Evolutionary conservation across 2,888 invertebrate genomes (phyloP).

Genomic region (Cremastobaeus sp.): DNA sequence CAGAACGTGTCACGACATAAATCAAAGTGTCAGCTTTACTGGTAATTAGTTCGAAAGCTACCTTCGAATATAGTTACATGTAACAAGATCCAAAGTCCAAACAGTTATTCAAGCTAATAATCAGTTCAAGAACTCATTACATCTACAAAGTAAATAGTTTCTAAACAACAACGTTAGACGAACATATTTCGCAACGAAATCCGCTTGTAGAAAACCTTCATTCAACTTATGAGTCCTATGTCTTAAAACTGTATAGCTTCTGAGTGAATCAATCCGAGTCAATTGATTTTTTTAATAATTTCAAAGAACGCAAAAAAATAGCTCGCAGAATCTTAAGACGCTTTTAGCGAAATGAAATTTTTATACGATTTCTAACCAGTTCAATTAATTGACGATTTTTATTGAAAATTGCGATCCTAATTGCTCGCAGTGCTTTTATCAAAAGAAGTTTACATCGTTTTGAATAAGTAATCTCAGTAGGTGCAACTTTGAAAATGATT

Average conservation of each 20-base stretch:
- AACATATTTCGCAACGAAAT: conserved; percentile 35
- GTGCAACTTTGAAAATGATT: too few relatives aligned
- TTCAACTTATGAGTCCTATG: not conserved
- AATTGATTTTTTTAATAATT: too few relatives aligned
- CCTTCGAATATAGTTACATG: not conserved
- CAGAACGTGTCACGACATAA: too few relatives aligned
- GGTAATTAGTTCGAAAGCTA: not conserved
- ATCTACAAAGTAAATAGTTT: too few relatives aligned
- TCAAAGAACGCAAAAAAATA: too few relatives aligned
- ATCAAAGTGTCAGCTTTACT: not conserved
- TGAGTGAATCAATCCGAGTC: too few relatives aligned
- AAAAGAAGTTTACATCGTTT: conserved; percentile 7
- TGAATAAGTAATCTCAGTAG: too few relatives aligned
- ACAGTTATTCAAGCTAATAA: not conserved
- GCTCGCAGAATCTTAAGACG: not conserved
- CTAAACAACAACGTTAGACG: conserved; percentile 11
- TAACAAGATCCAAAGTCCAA: not conserved
- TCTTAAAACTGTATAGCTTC: not conserved
- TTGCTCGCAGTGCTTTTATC: not conserved
- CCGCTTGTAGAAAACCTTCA: too few relatives aligned
- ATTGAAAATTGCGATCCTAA: conserved; percentile 13
- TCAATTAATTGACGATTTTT: conserved; percentile 5
- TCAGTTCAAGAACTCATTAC: too few relatives aligned
- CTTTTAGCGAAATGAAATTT: conserved; percentile 40
- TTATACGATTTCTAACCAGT: conserved; percentile 45